Evolutionary conservation across 2,797 vertebrate species (phyloP).

Genomic region (Scarus forsteni): DNA sequence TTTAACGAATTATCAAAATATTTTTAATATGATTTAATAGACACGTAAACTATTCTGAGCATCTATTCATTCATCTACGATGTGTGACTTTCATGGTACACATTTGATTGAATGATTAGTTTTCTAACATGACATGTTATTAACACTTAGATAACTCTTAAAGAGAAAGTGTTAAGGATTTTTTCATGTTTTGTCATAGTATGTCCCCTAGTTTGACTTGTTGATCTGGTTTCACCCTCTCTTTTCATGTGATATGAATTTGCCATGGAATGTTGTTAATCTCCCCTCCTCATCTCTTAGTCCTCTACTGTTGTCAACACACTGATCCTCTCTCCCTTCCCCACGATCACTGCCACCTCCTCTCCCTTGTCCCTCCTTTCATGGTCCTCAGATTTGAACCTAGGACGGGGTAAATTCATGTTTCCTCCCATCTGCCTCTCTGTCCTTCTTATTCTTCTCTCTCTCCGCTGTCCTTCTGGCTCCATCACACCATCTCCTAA

Average conservation of each 20-base stretch:
- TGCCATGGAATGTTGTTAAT: slow-evolving; percentile 79
- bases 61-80: slow-evolving; percentile 49
- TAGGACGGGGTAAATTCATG: slow-evolving; percentile 94
- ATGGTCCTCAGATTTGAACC: slow-evolving; percentile 93
- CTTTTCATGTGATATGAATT: slow-evolving; percentile 65
- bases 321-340: slow-evolving; percentile 83
- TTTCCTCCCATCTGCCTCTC: slow-evolving; percentile 75
- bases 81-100: slow-evolving; percentile 30
- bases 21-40: slow-evolving; percentile 21
- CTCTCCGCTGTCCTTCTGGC: slow-evolving; percentile 59
- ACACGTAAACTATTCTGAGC: slow-evolving; percentile 23
- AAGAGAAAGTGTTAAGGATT: slow-evolving; percentile 24
- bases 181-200: slow-evolving; percentile 35
- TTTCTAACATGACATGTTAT: slow-evolving; percentile 68
- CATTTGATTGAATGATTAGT: slow-evolving; percentile 50
- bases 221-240: slow-evolving; percentile 46
- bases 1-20: slow-evolving; percentile 25
- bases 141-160: slow-evolving; percentile 59
- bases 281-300: slow-evolving; percentile 81
- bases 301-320: slow-evolving; percentile 82
- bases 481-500: slow-evolving; percentile 66
- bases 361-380: slow-evolving; percentile 81
- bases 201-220: slow-evolving; percentile 52
- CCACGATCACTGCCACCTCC: slow-evolving; percentile 85
- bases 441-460: slow-evolving; percentile 53